A percentile compares a stretch with the other conserved stretches of the same genome.
These are phyloP conservation scores for Tupaia chinensis DNA, from an alignment of 2,113 vertebrate species.

Conservation along the genomic window DNA sequence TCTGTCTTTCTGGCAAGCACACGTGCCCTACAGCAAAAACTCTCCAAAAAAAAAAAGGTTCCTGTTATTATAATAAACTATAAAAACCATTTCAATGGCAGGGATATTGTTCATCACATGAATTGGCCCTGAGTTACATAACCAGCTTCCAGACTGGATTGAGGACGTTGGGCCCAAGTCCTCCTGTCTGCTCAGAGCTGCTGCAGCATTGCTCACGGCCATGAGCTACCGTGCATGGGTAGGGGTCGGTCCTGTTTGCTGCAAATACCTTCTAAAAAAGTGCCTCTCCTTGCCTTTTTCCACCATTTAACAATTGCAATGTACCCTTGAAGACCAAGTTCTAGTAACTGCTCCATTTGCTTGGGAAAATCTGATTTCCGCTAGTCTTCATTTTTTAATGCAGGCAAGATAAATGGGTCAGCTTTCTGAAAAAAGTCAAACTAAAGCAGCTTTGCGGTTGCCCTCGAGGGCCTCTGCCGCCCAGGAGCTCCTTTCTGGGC, in stretches of 20 bases:
- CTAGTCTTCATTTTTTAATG: neutral
- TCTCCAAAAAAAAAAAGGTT: too few relatives aligned
- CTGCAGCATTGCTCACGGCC: too few relatives aligned
- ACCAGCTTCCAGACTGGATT: neutral
- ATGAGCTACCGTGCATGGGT: accelerated
- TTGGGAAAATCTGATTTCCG: neutral
- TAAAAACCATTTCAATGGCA: neutral
- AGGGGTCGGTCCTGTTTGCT: neutral
- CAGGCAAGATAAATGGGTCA: neutral
- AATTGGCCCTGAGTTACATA: neutral
- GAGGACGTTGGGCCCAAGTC: neutral
- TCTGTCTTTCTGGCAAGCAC: too few relatives aligned
- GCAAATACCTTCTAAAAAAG: neutral
- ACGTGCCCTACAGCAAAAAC: too few relatives aligned
- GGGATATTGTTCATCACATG: neutral
- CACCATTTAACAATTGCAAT: neutral
- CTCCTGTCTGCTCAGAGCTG: neutral
- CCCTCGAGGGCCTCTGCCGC: too few relatives aligned
- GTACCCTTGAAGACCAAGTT: neutral
- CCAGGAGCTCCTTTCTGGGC: neutral
- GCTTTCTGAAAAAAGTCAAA: neutral
- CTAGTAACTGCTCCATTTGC: neutral
- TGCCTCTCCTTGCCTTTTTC: neutral
- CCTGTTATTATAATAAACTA: neutral
- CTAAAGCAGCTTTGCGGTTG: neutral